Percentiles rank a stretch among this genome's conserved stretches.
Conservation (phyloP, 2,888 invertebrate genomes). For the Meliscaeva auricollis region DNA sequence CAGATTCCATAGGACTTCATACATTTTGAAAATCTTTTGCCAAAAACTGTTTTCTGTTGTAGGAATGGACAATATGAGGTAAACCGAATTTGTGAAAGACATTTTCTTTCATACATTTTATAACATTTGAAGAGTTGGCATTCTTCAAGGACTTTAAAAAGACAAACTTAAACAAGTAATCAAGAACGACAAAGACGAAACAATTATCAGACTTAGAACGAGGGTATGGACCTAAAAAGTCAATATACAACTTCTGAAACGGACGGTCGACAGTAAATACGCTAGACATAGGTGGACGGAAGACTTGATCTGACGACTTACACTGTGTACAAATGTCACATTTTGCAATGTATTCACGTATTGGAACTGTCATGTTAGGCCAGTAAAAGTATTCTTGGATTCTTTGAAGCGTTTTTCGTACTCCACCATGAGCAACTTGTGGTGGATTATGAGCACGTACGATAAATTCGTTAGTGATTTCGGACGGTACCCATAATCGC, state of each 20-base stretch:
- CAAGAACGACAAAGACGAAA: constrained; percentile 7
- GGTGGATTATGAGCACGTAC: constrained; percentile 36
- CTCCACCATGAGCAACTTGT: constrained; percentile 30
- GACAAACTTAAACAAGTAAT: neutral
- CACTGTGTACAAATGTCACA: constrained; percentile 19
- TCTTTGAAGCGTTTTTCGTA: constrained; percentile 33
- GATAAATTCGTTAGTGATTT: constrained; percentile 16
- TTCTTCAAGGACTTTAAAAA: constrained; percentile 2
- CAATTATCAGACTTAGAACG: neutral
- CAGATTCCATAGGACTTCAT: neutral
- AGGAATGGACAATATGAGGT: constrained; percentile 49
- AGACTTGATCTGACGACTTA: too few species aligned
- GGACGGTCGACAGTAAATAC: neutral
- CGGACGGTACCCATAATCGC: constrained; percentile 47
- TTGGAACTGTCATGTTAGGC: constrained; percentile 49
- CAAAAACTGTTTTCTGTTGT: constrained; percentile 78
- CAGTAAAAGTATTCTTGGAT: constrained; percentile 52
- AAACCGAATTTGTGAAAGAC: constrained; percentile 31
- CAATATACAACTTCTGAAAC: too few species aligned
- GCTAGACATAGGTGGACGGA: constrained; percentile 11
- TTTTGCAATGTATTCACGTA: neutral
- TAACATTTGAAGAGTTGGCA: neutral
- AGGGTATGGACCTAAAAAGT: constrained; percentile 5
- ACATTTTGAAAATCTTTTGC: constrained; percentile 64
- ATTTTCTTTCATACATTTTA: neutral